Evolutionary conservation across 1,140 invertebrate genomes (phyloP).

Genomic region (Lerema accius): DNA sequence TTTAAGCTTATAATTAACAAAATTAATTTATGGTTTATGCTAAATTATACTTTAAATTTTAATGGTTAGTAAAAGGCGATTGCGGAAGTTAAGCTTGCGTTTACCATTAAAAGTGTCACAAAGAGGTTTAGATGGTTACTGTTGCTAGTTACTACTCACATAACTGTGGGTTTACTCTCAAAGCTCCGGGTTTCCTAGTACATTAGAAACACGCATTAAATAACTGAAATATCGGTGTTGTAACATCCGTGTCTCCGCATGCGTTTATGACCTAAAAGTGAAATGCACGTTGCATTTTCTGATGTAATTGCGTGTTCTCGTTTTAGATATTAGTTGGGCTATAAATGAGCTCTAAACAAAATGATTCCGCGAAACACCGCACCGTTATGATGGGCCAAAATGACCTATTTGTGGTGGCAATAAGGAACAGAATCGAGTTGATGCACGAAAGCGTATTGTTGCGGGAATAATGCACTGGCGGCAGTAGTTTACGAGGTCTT

Average conservation of each 20-base stretch:
- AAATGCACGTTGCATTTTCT: constrained; percentile 39
- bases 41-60: no score
- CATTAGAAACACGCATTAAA: constrained; percentile 16
- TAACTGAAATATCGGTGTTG: constrained; percentile 24
- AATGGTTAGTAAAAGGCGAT: not conserved
- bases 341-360: constrained; percentile 63
- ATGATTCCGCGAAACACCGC: constrained; percentile 65
- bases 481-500: constrained; percentile 80
- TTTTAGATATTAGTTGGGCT: constrained; percentile 63
- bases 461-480: constrained; percentile 70
- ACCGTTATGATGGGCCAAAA: constrained; percentile 35
- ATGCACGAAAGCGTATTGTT: constrained; percentile 51
- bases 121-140: no score
- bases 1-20: no score
- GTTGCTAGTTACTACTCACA: not conserved
- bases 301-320: constrained; percentile 50
- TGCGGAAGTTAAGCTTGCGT: not conserved
- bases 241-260: constrained; percentile 25
- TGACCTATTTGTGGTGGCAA: constrained; percentile 46
- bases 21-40: no score
- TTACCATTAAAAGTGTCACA: not conserved
- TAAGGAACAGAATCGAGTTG: constrained; percentile 56
- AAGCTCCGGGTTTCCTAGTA: not conserved
- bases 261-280: constrained; percentile 42
- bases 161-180: not conserved